These are phyloP conservation scores for Salminus brasiliensis DNA, from an alignment of 2,113 vertebrate genomes.

Conservation along the genomic window DNA sequence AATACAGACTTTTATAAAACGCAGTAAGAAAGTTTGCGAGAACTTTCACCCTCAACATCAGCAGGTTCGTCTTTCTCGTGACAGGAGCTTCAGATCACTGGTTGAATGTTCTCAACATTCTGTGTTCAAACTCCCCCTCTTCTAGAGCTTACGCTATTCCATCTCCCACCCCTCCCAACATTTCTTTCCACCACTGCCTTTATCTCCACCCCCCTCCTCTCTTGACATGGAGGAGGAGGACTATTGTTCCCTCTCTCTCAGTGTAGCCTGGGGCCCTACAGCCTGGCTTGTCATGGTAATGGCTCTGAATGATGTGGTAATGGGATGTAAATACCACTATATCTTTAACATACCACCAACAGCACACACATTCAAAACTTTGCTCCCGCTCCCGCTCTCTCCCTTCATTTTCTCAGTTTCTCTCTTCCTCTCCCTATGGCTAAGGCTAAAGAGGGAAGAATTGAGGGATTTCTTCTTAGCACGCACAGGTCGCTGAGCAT, in stretches of 20 bases:
- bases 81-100: background rate
- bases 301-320: conserved; percentile 60
- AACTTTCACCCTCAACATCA: background rate
- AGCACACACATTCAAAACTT: conserved; percentile 52
- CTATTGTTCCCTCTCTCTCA: conserved; percentile 53
- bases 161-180: conserved; percentile 13
- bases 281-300: conserved; percentile 63
- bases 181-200: conserved; percentile 29
- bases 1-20: too few species aligned
- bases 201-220: conserved; percentile 31
- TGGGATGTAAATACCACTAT: conserved; percentile 61
- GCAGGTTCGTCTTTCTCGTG: background rate
- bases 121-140: too few species aligned
- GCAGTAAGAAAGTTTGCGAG: conserved; percentile 4
- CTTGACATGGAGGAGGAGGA: conserved; percentile 48
- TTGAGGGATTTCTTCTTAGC: conserved; percentile 24
- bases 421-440: conserved; percentile 9
- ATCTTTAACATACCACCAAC: conserved; percentile 59
- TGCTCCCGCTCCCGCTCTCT: conserved; percentile 20
- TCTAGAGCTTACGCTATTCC: background rate
- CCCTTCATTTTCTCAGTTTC: conserved; percentile 24
- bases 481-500: conserved; percentile 29
- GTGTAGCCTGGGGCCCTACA: conserved; percentile 45
- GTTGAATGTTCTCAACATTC: conserved; percentile 14
- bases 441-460: conserved; percentile 20